phyloP scores from a whole-genome alignment of 1,140 invertebrate genomes.

The Papilio polyxenes region DNA sequence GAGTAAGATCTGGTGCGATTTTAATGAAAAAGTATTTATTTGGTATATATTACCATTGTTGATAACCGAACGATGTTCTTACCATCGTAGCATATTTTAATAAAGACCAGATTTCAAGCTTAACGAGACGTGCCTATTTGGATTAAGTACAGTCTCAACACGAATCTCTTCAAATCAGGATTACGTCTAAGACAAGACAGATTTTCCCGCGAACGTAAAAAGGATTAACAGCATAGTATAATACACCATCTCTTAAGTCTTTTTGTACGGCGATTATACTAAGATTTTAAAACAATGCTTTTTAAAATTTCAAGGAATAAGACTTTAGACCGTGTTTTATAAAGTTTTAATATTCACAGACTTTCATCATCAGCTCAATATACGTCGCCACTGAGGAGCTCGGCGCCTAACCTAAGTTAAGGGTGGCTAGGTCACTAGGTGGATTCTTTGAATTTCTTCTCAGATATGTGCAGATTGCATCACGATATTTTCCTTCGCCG shows the following conservation, averaged over 20 bases:
- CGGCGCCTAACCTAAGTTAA: too few relatives aligned
- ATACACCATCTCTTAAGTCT: background rate
- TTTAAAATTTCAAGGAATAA: background rate
- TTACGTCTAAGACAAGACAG: slow-evolving; percentile 14
- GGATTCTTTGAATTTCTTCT: too few relatives aligned
- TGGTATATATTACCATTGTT: background rate
- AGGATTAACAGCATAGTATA: background rate
- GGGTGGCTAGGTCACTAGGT: too few relatives aligned
- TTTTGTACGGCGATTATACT: slow-evolving; percentile 3
- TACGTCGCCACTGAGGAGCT: too few relatives aligned
- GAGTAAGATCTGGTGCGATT: too few relatives aligned
- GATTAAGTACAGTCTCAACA: slow-evolving; percentile 2
- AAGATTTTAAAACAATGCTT: background rate
- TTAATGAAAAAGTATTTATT: too few relatives aligned
- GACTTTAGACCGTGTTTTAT: background rate
- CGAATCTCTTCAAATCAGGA: slow-evolving; percentile 8
- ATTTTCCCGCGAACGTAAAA: background rate
- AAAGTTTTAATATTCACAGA: background rate
- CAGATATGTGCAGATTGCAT: too few relatives aligned
- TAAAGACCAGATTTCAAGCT: background rate
- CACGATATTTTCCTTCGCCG: too few relatives aligned
- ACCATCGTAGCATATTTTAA: background rate
- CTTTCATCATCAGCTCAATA: too few relatives aligned
- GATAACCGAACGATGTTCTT: background rate
- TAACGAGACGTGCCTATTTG: slow-evolving; percentile 9